A percentile compares a stretch with the other conserved stretches of the same genome.
These are phyloP conservation scores for Abrostola triplasia DNA, from an alignment of 2,888 invertebrate genomes.

Conservation along the genomic window DNA sequence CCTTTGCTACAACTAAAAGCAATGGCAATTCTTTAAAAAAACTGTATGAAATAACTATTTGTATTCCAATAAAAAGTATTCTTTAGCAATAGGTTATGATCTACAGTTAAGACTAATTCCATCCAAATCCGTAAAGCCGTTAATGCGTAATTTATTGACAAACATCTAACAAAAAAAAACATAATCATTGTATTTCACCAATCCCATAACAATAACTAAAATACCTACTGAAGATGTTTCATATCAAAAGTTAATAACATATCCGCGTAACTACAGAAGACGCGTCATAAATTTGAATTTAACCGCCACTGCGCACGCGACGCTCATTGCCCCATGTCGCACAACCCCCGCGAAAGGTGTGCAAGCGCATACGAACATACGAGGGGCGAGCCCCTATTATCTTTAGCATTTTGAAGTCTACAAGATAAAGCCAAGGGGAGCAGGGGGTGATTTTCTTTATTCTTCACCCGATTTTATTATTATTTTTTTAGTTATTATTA, in stretches of 20 bases:
- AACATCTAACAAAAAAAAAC: no score
- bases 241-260: neutral
- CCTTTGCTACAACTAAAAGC: no score
- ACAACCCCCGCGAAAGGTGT: conserved; percentile 85
- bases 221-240: neutral
- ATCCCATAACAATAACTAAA: no score
- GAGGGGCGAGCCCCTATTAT: conserved; percentile 86
- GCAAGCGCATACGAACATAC: conserved; percentile 59
- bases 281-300: conserved; percentile 77
- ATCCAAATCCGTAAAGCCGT: no score
- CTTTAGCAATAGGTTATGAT: no score
- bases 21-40: no score
- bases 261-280: conserved; percentile 35
- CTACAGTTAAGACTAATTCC: no score
- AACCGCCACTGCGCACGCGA: conserved; percentile 79
- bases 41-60: no score
- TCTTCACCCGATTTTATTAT: conserved; percentile 88
- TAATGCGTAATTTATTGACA: no score
- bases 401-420: conserved; percentile 87
- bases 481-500: conserved; percentile 89
- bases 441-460: conserved; percentile 88
- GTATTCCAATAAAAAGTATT: no score
- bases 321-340: conserved; percentile 65
- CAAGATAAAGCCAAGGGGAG: conserved; percentile 88
- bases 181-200: no score